Evolutionary conservation across 2,888 invertebrate species (phyloP).

Genomic region (Hydropsyche betteni): DNA sequence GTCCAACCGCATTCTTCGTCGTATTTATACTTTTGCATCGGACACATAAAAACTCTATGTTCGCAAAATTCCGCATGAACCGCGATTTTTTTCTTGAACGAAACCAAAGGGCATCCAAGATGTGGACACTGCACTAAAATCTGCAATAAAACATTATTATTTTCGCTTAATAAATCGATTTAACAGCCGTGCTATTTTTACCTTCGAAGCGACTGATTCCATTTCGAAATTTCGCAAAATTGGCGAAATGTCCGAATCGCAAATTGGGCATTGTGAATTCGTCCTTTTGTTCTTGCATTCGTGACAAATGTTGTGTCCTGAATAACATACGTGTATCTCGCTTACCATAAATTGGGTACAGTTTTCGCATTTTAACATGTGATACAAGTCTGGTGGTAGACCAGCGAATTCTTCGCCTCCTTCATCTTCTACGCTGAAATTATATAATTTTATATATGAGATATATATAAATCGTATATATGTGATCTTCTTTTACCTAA

Average conservation of each 20-base stretch:
- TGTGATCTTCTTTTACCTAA: no score
- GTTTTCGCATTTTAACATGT: conserved; percentile 8
- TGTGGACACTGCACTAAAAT: background rate
- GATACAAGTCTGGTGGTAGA: background rate
- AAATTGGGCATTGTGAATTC: background rate
- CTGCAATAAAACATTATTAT: background rate
- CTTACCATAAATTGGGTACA: background rate
- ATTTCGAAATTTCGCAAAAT: background rate
- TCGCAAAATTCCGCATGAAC: background rate
- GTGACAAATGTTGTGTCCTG: conserved; percentile 10
- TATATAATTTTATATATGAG: no score
- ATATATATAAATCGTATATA: no score
- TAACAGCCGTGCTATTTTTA: background rate
- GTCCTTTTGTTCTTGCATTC: background rate
- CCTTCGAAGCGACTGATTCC: background rate
- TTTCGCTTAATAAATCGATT: no score
- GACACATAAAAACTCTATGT: background rate
- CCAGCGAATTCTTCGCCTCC: background rate
- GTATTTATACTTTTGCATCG: background rate
- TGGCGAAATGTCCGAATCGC: background rate
- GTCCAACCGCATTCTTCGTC: background rate
- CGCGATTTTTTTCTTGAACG: background rate
- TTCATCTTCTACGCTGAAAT: background rate
- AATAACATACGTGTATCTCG: background rate
- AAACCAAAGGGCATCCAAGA: background rate